Evolutionary conservation across 2,113 vertebrate genomes (phyloP).

Genomic region (Strix uralensis): DNA sequence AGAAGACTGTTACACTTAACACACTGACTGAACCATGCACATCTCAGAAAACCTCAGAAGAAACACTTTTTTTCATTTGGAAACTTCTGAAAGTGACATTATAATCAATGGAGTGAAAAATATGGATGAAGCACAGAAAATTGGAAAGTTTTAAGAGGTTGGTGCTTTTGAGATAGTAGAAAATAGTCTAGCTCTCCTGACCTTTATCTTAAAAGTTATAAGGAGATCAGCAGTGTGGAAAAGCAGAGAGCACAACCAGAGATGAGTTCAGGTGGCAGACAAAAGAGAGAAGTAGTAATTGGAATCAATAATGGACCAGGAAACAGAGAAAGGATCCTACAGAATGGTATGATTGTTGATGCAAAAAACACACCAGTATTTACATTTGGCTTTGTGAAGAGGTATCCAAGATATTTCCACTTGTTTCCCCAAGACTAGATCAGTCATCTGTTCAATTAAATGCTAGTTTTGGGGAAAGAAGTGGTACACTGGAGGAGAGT

Average conservation of each 20-base stretch:
- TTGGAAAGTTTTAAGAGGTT: not conserved
- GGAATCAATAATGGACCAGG: not conserved
- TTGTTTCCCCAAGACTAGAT: not conserved
- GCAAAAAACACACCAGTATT: not conserved
- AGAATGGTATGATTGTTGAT: not conserved
- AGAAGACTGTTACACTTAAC: not conserved
- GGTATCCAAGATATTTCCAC: not conserved
- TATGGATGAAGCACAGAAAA: not conserved
- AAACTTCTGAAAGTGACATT: conserved; percentile 21
- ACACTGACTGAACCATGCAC: not conserved
- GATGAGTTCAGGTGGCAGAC: not conserved
- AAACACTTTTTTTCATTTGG: not conserved
- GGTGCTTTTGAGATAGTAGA: not conserved
- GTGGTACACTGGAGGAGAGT: not conserved
- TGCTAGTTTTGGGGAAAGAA: not conserved
- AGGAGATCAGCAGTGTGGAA: not conserved
- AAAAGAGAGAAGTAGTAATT: not conserved
- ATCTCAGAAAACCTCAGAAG: not conserved
- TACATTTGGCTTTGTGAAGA: not conserved
- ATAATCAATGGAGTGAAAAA: conserved; percentile 40
- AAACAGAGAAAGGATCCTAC: not conserved
- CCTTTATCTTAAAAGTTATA: not conserved
- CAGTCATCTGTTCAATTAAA: not conserved
- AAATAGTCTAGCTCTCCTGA: not conserved
- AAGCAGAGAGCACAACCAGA: not conserved